Evolutionary conservation across 2,113 vertebrate genomes (phyloP), one percentile per base, ranked within the genome.

Genomic region (Shinisaurus crocodilurus): DNA sequence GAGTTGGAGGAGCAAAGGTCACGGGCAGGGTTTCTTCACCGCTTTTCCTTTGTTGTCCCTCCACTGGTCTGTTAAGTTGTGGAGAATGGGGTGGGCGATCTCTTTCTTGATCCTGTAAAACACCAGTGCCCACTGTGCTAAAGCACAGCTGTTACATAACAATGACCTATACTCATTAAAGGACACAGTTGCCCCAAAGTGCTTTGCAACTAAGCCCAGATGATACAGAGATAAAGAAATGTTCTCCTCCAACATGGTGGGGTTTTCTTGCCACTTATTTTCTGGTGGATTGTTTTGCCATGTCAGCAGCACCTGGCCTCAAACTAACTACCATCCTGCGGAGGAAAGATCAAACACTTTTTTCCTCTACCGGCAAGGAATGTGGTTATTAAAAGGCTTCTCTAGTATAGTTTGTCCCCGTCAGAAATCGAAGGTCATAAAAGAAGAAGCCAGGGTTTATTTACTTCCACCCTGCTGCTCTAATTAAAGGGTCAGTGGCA

Each of bases 401-500:
- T 93, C 87, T 54, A 79, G 80, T 45, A 34, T 87, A 85, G 86
- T 75, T 94, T 94, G 86, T 34, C 88, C 16, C 29, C 88, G 84
- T 85, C 85, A 94, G 88, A 94, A 95, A 94, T 87, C 87, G 80
- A 92, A 91, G 92, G 79, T 91, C 89, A 87, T 89, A 91, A 94
- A 95, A 75, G 88, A 57, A 95, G 93, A 94, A 95, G 91, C 48
- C 86, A 88, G 70, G 10, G 32, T 92, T 94, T 93, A 85, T 96
- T 96, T 96, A 90, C 94, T 95, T 94, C 89, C 93, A 85, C 63
- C 45, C 86, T 93, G 92, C 76, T 94, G 93, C 91, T 96, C 91
- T 96, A 97, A 97, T 96, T 96, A 95, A 95, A 92, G 94, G 90
- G 92, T 94, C 91, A 95, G 91, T 91, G 89, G 40, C 37, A 94